phyloP scores from a whole-genome alignment of 37 sponge, comb jelly and placozoan species.

The Crambe crambe region DNA sequence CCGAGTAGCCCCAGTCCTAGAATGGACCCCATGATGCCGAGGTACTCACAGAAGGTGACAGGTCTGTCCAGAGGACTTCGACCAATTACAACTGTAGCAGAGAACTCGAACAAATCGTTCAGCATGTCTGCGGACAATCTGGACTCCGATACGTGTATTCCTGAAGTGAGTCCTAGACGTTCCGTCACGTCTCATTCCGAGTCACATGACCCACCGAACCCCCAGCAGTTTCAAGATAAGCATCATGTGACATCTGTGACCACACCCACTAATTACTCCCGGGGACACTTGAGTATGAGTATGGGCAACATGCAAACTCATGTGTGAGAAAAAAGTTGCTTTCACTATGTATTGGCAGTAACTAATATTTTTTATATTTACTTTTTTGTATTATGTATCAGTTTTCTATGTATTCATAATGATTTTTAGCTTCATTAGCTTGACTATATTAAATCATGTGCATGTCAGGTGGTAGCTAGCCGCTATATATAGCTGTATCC shows the following conservation, averaged over 20 bases:
- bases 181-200: neutral
- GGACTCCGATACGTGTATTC: conserved; percentile 3
- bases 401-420: neutral
- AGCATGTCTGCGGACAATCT: conserved; percentile 32
- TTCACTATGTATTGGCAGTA: neutral
- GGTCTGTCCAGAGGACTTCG: neutral
- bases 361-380: no score
- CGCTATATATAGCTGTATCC: no score
- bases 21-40: neutral
- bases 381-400: neutral
- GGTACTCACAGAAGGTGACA: conserved; percentile 14
- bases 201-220: neutral
- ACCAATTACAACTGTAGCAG: conserved; percentile 6
- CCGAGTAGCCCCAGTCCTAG: neutral
- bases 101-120: neutral
- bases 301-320: conserved; percentile 37
- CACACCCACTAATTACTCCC: conserved; percentile 20
- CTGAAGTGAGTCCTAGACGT: no score
- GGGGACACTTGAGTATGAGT: conserved; percentile 18
- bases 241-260: neutral
- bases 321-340: neutral
- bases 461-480: no score
- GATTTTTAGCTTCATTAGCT: no score
- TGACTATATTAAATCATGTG: no score
- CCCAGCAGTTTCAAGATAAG: neutral